These are phyloP conservation scores for Dipodomys merriami DNA, from an alignment of 2,113 vertebrate species.

Conservation along the genomic window DNA sequence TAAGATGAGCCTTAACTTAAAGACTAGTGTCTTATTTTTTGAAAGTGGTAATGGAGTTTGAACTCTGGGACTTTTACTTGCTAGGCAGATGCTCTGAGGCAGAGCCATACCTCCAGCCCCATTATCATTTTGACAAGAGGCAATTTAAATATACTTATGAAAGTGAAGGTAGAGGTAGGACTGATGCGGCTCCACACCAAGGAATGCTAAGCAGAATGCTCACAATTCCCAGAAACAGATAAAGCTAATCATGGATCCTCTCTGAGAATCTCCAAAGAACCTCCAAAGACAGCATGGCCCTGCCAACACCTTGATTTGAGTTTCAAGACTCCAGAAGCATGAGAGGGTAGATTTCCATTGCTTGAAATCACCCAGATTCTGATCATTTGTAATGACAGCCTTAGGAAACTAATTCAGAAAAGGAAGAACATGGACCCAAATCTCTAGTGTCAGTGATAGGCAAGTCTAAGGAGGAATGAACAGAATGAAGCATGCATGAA, in stretches of 20 bases:
- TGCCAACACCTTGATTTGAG: not conserved
- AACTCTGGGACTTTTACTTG: no score
- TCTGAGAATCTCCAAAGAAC: not conserved
- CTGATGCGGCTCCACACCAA: not conserved
- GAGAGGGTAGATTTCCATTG: not conserved
- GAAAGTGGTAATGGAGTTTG: no score
- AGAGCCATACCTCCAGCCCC: no score
- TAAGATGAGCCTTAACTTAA: not conserved
- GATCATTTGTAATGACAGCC: not conserved
- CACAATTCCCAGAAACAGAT: not conserved
- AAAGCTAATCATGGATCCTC: not conserved
- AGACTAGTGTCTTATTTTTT: not conserved
- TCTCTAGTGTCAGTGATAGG: not conserved
- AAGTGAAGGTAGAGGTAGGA: not conserved
- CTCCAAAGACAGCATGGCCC: not conserved
- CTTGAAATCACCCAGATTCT: not conserved
- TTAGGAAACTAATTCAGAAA: not conserved
- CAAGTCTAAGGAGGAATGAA: not conserved
- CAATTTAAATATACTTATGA: not conserved
- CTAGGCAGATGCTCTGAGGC: no score
- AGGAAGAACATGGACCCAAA: not conserved
- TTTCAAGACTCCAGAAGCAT: not conserved
- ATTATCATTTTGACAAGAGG: not conserved
- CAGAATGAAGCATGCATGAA: conserved; percentile 2
- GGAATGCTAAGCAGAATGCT: not conserved